These are phyloP conservation scores for Prosopocoilus inquinatus DNA, from an alignment of 2,888 invertebrate species.

Conservation along the genomic window DNA sequence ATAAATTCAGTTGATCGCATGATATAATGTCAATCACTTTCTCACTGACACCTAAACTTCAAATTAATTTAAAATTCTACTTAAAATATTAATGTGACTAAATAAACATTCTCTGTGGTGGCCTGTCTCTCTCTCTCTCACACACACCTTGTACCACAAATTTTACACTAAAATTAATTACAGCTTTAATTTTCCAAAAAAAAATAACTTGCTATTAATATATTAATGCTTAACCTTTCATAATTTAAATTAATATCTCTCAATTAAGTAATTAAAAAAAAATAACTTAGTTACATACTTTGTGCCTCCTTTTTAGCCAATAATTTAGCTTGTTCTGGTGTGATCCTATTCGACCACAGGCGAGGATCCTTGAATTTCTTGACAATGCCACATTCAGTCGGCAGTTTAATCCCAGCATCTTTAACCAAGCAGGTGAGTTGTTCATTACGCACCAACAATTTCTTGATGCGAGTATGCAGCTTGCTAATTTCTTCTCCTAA, in stretches of 20 bases:
- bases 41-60: too few relatives aligned
- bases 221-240: background rate
- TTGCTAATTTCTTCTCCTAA: conserved; percentile 43
- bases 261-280: background rate
- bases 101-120: too few relatives aligned
- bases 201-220: background rate
- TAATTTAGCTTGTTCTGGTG: conserved; percentile 39
- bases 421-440: conserved; percentile 45
- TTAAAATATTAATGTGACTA: too few relatives aligned
- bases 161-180: conserved; percentile 8
- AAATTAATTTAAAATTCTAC: too few relatives aligned
- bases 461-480: conserved; percentile 44
- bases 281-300: conserved; percentile 42
- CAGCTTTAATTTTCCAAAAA: background rate
- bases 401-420: conserved; percentile 48
- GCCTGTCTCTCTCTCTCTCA: too few relatives aligned
- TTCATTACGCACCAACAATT: conserved; percentile 46
- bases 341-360: conserved; percentile 41
- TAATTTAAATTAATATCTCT: background rate
- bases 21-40: too few relatives aligned
- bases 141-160: too few relatives aligned
- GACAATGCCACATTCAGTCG: conserved; percentile 39
- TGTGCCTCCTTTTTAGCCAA: conserved; percentile 41
- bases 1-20: too few relatives aligned
- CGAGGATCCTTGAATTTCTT: conserved; percentile 35